Conservation (phyloP, 2,113 vertebrate genomes). For the Grallaria varia region DNA sequence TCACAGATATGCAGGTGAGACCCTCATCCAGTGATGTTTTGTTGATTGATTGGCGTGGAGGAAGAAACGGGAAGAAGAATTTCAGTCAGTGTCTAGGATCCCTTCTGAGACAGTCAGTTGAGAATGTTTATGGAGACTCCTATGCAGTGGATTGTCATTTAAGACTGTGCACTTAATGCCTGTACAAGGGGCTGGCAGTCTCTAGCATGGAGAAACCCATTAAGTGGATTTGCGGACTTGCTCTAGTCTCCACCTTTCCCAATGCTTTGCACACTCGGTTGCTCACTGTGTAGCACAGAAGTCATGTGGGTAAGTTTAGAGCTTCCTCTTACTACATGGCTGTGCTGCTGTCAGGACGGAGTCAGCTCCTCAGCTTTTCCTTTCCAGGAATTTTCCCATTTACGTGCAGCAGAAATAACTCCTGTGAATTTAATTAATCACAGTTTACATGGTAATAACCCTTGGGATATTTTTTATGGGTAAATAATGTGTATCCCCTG, state of each 20-base stretch:
- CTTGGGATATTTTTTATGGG: conserved; percentile 69
- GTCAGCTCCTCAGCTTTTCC: not conserved
- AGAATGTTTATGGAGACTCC: not conserved
- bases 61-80: not conserved
- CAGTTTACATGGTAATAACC: conserved; percentile 71
- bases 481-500: conserved; percentile 69
- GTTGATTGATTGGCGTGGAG: not conserved
- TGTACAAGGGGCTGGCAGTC: not conserved
- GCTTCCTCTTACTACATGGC: not conserved
- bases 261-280: not conserved
- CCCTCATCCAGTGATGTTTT: not conserved
- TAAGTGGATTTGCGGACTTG: too few relatives aligned
- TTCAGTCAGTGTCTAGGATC: not conserved
- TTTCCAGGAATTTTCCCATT: conserved; percentile 52
- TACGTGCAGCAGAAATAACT: conserved; percentile 50
- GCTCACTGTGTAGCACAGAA: not conserved
- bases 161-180: not conserved
- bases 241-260: not conserved
- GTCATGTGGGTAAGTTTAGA: not conserved
- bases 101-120: not conserved
- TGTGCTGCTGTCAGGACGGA: not conserved
- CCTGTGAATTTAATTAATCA: conserved; percentile 71
- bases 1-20: not conserved
- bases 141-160: not conserved
- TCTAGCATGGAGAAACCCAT: not conserved